phyloP scores from a whole-genome alignment of 2,888 invertebrate genomes.

The Cyclophora punctaria region DNA sequence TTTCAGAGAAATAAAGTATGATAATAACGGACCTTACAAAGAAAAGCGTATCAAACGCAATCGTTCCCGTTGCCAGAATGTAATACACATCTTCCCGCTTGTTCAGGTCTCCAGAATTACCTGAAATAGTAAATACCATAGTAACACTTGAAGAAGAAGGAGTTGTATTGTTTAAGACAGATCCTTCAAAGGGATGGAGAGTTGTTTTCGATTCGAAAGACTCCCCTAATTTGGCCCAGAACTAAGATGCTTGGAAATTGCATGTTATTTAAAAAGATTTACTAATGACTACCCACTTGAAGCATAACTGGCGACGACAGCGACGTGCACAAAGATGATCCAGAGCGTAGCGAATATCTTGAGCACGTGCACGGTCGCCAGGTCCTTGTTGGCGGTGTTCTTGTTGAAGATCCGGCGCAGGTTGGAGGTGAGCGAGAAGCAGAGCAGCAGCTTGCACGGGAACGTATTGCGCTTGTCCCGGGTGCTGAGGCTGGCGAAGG shows the following conservation, averaged over 20 bases:
- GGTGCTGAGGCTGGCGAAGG: slow-evolving; percentile 45
- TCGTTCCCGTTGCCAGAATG: slow-evolving; percentile 70
- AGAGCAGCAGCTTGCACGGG: slow-evolving; percentile 45
- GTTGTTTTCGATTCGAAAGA: too few species aligned
- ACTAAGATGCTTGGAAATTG: too few species aligned
- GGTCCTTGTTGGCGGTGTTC: slow-evolving; percentile 64
- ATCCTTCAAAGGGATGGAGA: too few species aligned
- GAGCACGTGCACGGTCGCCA: slow-evolving; percentile 75
- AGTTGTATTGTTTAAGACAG: too few species aligned
- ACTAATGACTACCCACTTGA: slow-evolving; percentile 55
- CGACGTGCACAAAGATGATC: slow-evolving; percentile 78
- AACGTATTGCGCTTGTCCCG: slow-evolving; percentile 40
- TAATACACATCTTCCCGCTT: slow-evolving; percentile 62
- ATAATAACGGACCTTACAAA: slow-evolving; percentile 70
- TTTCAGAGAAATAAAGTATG: background rate
- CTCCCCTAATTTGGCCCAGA: too few species aligned
- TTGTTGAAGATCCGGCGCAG: slow-evolving; percentile 60
- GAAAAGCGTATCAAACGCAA: slow-evolving; percentile 77
- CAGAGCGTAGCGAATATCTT: slow-evolving; percentile 79
- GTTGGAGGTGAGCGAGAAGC: slow-evolving; percentile 59
- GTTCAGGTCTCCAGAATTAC: slow-evolving; percentile 54
- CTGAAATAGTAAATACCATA: slow-evolving; percentile 41
- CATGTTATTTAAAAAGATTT: background rate
- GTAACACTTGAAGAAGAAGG: background rate
- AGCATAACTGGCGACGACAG: slow-evolving; percentile 78